Evolutionary conservation across 2,888 invertebrate genomes (phyloP), one percentile per base, ranked within the genome.

Genomic region (Drosophila infuscata): DNA sequence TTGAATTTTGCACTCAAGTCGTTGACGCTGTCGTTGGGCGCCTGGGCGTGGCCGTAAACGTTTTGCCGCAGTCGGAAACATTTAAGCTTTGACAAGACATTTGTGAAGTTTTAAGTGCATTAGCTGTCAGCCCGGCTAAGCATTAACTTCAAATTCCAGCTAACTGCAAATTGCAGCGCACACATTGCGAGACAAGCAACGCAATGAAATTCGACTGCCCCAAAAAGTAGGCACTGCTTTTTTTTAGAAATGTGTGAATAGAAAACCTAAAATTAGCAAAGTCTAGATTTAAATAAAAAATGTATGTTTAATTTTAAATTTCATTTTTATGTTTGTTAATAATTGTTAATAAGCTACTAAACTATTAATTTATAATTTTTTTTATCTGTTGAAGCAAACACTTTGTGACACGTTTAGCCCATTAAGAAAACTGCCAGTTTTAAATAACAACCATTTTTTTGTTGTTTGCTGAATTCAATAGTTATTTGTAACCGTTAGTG

Each of bases 1-100:
- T 91, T 91, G 90, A 91, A 92, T 90, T 90, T 88, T 91, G 83
- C 83, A 86, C 82, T 81, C 85, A 83, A 89, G 85, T 83, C 81
- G 83, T 81, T 80, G 78, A 75, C 79, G 86, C 81, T 77, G 82
- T 70, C 69, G 81, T 75, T 67, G 74, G 58, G 71, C 61, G 72
- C 29, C 6, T 54, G 74, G 54, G 63, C 20, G 38, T 70, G 70
- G 70, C 48, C 54, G 76, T 62, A 62, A 57, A 51, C 62, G 32
- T 56, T 75, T 60, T 63, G 65, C 57, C 74, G 75, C 77, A 91
- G 76, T 79, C 86, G 81, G 67, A 74, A 72, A 75, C 79, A 81
- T 79, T 82, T 70, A 85, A 82, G 69, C 90, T 89, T 81, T 91
- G 89, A 90, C 90, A 87, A 89, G 80, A 90, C 84, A 84, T 91